phyloP scores from a whole-genome alignment of 2,888 invertebrate genomes.

The Hyppa rectilinea region DNA sequence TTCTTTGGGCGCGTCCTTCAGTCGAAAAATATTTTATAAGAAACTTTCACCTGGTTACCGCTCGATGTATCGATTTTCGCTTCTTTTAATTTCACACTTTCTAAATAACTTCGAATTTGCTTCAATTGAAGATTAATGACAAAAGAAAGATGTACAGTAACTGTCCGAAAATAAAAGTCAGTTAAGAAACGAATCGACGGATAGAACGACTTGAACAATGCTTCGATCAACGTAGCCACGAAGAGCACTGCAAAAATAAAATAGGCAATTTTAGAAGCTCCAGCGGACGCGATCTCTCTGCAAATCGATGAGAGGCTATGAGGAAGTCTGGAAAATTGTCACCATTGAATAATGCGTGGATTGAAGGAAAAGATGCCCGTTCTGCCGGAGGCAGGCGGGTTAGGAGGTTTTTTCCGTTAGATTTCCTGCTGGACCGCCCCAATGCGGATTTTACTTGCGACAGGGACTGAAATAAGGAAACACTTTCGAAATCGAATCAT shows the following conservation, averaged over 20 bases:
- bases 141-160: background rate
- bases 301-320: slow-evolving; percentile 29
- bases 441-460: slow-evolving; percentile 18
- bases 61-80: slow-evolving; percentile 8
- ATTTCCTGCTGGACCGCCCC: slow-evolving; percentile 36
- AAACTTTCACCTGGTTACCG: slow-evolving; percentile 6
- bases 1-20: background rate
- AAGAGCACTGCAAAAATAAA: slow-evolving; percentile 7
- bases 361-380: slow-evolving; percentile 45
- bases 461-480: slow-evolving; percentile 23
- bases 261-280: slow-evolving; percentile 20
- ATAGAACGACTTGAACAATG: background rate
- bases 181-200: background rate
- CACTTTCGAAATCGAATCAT: slow-evolving; percentile 26
- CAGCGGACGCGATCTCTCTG: background rate
- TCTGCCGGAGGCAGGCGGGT: slow-evolving; percentile 28
- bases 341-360: slow-evolving; percentile 49
- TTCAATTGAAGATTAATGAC: slow-evolving; percentile 11
- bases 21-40: slow-evolving; percentile 8
- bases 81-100: slow-evolving; percentile 24
- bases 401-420: slow-evolving; percentile 9
- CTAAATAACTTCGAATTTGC: slow-evolving; percentile 19
- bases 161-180: background rate
- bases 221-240: background rate
- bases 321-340: slow-evolving; percentile 44